These are phyloP conservation scores for Colletes latitarsis DNA, from an alignment of 1,140 invertebrate species.

Conservation along the genomic window DNA sequence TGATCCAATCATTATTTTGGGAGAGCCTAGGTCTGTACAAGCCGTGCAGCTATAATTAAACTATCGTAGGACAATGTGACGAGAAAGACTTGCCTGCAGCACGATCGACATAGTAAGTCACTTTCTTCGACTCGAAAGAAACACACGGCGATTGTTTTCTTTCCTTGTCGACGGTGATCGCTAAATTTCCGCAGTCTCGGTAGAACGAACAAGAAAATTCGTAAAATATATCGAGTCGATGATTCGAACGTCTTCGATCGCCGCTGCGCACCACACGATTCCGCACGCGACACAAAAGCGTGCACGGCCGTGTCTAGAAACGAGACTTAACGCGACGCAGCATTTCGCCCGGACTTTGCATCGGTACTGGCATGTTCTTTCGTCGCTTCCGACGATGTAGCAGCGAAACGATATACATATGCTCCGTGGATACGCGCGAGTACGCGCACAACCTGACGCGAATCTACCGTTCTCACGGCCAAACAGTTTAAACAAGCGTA, in stretches of 20 bases:
- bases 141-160: background rate
- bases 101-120: slow-evolving; percentile 52
- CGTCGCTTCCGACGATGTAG: background rate
- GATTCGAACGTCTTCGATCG: background rate
- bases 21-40: slow-evolving; percentile 72
- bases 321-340: slow-evolving; percentile 29
- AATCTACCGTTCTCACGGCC: background rate
- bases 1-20: slow-evolving; percentile 79
- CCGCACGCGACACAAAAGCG: slow-evolving; percentile 30
- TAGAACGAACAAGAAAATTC: background rate
- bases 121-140: slow-evolving; percentile 12
- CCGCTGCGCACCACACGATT: slow-evolving; percentile 22
- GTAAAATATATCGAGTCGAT: background rate
- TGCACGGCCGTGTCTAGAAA: slow-evolving; percentile 36
- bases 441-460: background rate
- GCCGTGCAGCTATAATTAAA: slow-evolving; percentile 75
- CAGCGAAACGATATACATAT: slow-evolving; percentile 5
- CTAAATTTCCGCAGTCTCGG: background rate
- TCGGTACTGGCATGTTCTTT: slow-evolving; percentile 25
- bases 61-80: slow-evolving; percentile 74
- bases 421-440: slow-evolving; percentile 28
- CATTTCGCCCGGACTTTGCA: slow-evolving; percentile 43
- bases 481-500: background rate
- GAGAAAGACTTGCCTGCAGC: slow-evolving; percentile 60
- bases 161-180: background rate